These are phyloP conservation scores for Porites lobata DNA, from an alignment of 92 coral and sea anemone genomes.

Conservation along the genomic window DNA sequence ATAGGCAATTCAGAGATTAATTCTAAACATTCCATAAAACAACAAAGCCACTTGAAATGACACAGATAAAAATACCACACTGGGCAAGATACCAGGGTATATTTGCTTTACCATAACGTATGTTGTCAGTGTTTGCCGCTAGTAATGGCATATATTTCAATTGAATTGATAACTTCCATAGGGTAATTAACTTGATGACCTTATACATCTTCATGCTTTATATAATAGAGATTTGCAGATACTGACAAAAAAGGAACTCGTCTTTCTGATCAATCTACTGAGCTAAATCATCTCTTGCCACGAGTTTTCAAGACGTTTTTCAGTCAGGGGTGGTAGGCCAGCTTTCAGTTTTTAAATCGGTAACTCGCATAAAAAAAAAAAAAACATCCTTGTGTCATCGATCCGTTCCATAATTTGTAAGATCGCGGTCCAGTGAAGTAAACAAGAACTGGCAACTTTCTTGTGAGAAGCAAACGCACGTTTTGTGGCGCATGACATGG, in stretches of 20 bases:
- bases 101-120: not conserved
- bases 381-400: too few relatives aligned
- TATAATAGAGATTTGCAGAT: not conserved
- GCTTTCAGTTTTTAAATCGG: too few relatives aligned
- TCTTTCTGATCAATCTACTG: too few relatives aligned
- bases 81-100: not conserved
- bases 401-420: too few relatives aligned
- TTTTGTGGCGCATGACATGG: not conserved
- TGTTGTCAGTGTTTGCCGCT: not conserved
- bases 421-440: too few relatives aligned
- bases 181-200: not conserved
- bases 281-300: too few relatives aligned
- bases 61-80: constrained; percentile 7
- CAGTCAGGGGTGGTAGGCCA: too few relatives aligned
- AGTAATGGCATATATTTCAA: not conserved
- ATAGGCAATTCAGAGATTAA: not conserved
- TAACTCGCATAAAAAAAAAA: too few relatives aligned
- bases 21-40: constrained; percentile 7
- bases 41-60: not conserved
- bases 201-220: not conserved
- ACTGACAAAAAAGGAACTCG: too few relatives aligned
- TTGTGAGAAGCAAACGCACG: not conserved
- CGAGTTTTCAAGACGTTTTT: too few relatives aligned
- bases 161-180: not conserved
- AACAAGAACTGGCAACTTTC: too few relatives aligned